Conservation (phyloP, 2,888 invertebrate genomes). For the Hirtodrosophila histrioides region DNA sequence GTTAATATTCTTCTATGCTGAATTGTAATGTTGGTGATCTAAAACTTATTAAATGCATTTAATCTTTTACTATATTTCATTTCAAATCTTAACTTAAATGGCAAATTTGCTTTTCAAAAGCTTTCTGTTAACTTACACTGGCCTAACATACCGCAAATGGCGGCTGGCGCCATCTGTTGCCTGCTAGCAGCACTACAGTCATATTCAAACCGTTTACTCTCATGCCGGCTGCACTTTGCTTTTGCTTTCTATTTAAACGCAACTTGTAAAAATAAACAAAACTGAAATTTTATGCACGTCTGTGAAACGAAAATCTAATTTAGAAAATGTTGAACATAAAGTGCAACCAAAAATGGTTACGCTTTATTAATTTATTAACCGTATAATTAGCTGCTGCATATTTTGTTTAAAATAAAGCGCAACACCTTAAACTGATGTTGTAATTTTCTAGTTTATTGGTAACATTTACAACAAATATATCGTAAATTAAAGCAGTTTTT, state of each 20-base stretch:
- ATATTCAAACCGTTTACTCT: background rate
- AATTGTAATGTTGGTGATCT: too few species aligned
- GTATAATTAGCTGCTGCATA: conserved; percentile 26
- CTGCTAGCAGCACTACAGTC: rapidly evolving
- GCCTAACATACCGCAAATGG: background rate
- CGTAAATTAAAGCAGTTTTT: background rate
- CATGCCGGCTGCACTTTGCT: background rate
- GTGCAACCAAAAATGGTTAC: conserved; percentile 20
- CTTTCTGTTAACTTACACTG: conserved; percentile 24
- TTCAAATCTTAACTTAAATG: too few species aligned
- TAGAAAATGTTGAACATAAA: conserved; percentile 13
- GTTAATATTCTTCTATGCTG: too few species aligned
- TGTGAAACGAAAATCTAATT: conserved; percentile 7
- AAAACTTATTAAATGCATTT: too few species aligned
- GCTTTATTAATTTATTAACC: conserved; percentile 43
- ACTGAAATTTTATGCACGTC: conserved; percentile 13
- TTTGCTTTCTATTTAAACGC: conserved; percentile 23
- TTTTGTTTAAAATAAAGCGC: conserved; percentile 4
- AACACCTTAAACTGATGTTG: conserved; percentile 11
- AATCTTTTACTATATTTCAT: too few species aligned
- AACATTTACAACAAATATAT: conserved; percentile 11
- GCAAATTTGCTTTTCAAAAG: background rate
- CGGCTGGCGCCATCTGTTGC: conserved; percentile 29
- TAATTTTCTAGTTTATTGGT: conserved; percentile 18
- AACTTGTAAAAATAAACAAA: background rate